Base-by-base conservation (phyloP, 2,113 vertebrate species). In the Leucosticte australis region DNA sequence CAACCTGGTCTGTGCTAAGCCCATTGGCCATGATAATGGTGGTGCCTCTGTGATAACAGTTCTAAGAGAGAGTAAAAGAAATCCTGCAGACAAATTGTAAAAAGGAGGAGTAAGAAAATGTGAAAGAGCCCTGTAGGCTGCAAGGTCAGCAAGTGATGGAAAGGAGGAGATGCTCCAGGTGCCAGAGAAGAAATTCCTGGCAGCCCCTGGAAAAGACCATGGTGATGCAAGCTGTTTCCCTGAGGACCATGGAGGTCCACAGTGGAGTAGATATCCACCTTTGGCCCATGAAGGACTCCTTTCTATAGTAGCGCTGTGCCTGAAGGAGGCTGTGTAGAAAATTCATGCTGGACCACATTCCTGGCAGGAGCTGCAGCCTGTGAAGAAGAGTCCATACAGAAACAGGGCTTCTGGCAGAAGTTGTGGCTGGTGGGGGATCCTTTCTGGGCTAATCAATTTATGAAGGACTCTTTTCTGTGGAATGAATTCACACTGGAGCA, bases 71-170 rank as follows among this genome's bases (percentile, higher is more conserved):
- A 11, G 30, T 26, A 7, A 39, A 59, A 76, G 41, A 53, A 17
- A 7, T 10, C 7, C 16, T 57, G 14, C 8, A 47, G 13, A 56
- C 11, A 37, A 27, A 5, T 28, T 0, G 0, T 44, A 30, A 41
- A 27, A 70, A 11, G 55, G 6, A 57, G 2, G 9, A 65, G 11
- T 22, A 5, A 57, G 30, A 89, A 88, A 22, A 67, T 35, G 28
- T 63, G 35, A 57, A 70, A 55, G 4, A 47, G 5, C 21, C 15
- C 23, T 39, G 11, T 3, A 21, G 14, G 5, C 19, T 21, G 10
- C 20, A 17, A 53, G 14, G 19, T 31, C 22, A 37, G 21, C 23
- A 31, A 42, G 39, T 39, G 7, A 47, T 6, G 10, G 22, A 4
- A 2, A 14, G 11, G 4, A 77, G 3, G 6, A 59, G 7, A 22